These are phyloP conservation scores for Drosophila carrolli DNA, from an alignment of 1,140 invertebrate species.

Conservation along the genomic window DNA sequence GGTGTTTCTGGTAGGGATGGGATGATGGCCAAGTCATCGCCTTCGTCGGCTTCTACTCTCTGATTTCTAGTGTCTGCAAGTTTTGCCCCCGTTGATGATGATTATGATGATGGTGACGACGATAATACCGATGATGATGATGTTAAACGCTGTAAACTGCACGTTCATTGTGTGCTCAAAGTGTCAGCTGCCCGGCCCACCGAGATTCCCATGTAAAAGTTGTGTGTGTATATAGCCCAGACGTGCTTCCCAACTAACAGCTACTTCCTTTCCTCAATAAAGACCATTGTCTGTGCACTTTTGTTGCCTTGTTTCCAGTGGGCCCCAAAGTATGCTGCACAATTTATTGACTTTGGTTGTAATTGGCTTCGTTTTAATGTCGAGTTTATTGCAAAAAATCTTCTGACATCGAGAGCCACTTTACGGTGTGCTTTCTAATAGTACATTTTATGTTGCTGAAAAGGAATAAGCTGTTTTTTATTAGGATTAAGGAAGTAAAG, in stretches of 20 bases:
- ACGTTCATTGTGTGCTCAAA: constrained; percentile 72
- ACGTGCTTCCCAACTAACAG: constrained; percentile 66
- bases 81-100: constrained; percentile 23
- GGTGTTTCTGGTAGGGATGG: background rate
- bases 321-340: constrained; percentile 70
- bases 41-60: constrained; percentile 21
- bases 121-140: constrained; percentile 43
- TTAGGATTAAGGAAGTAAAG: too few relatives aligned
- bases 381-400: constrained; percentile 25
- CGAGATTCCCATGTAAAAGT: constrained; percentile 7
- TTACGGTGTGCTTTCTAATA: background rate
- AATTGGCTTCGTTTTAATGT: constrained; percentile 39
- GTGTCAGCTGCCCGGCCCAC: constrained; percentile 49
- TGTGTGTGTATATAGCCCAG: constrained; percentile 36
- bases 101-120: constrained; percentile 40
- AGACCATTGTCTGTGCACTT: constrained; percentile 28
- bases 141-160: constrained; percentile 53
- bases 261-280: constrained; percentile 60
- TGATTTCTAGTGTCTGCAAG: constrained; percentile 41
- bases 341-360: constrained; percentile 61
- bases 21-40: constrained; percentile 47
- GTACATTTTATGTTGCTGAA: background rate
- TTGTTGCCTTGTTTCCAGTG: constrained; percentile 18
- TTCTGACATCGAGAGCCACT: constrained; percentile 14
- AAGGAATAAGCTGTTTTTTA: too few relatives aligned